Percentiles rank a stretch among this genome's conserved stretches.
Conservation (phyloP, 2,888 invertebrate species). For the Perizoma affinitatum region DNA sequence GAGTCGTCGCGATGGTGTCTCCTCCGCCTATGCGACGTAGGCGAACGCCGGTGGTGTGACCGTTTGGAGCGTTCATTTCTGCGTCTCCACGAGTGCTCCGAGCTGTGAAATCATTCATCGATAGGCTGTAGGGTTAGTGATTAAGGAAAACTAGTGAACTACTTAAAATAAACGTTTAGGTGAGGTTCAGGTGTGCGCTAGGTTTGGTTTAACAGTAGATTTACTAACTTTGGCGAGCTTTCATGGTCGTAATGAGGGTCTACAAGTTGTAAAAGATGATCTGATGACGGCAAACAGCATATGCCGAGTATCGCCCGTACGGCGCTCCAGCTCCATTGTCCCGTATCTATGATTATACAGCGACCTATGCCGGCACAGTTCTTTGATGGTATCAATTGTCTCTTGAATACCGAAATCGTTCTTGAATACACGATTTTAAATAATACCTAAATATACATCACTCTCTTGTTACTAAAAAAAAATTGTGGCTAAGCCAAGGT, state of each 20-base stretch:
- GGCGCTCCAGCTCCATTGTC: conserved; percentile 63
- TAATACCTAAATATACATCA: conserved; percentile 6
- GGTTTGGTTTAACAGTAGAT: conserved; percentile 43
- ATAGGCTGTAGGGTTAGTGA: conserved; percentile 81
- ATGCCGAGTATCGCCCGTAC: conserved; percentile 66
- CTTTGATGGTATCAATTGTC: conserved; percentile 9
- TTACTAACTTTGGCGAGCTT: conserved; percentile 74
- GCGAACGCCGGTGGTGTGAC: conserved; percentile 92
- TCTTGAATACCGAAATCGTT: not conserved
- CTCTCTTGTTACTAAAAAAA: conserved; percentile 19
- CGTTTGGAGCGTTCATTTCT: conserved; percentile 93
- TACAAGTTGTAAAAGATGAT: conserved; percentile 64
- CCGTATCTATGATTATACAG: conserved; percentile 57
- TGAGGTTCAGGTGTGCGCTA: conserved; percentile 64
- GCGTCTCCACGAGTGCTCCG: conserved; percentile 91
- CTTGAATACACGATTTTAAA: not conserved
- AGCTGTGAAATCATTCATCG: conserved; percentile 87
- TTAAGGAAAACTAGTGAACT: conserved; percentile 53
- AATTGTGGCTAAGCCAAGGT: conserved; percentile 30
- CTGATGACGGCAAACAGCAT: conserved; percentile 74
- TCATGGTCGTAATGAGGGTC: conserved; percentile 64
- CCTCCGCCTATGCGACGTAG: conserved; percentile 89
- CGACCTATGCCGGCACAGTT: conserved; percentile 39
- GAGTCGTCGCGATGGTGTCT: conserved; percentile 84
- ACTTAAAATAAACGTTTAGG: conserved; percentile 58